Conservation (phyloP, 2,797 vertebrate species). For the Phalloptychus januarius region DNA sequence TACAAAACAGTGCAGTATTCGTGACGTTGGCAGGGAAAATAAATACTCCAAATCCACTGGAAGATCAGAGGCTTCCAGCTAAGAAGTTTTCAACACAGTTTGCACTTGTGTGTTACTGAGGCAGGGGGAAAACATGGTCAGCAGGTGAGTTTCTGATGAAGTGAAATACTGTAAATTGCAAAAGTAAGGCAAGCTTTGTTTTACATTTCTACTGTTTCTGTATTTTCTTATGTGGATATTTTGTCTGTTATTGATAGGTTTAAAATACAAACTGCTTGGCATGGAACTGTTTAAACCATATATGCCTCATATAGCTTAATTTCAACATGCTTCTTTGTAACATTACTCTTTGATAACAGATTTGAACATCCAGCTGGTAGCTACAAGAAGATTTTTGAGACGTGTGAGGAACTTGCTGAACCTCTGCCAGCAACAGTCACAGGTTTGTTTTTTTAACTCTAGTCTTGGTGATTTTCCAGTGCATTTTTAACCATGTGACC, state of each 20-base stretch:
- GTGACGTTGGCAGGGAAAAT: conserved; percentile 56
- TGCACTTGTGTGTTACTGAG: conserved; percentile 41
- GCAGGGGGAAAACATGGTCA: conserved; percentile 77
- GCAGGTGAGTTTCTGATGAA: conserved; percentile 75
- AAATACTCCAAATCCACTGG: conserved; percentile 67
- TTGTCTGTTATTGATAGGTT: conserved; percentile 16
- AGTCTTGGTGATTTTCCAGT: conserved; percentile 18
- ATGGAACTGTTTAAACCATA: not conserved
- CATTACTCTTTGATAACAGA: conserved; percentile 70
- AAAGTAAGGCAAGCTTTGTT: not conserved
- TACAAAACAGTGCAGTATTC: conserved; percentile 28
- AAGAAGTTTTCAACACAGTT: conserved; percentile 37
- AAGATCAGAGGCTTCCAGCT: conserved; percentile 44
- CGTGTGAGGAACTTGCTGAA: conserved; percentile 92
- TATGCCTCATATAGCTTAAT: not conserved
- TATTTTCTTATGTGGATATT: not conserved
- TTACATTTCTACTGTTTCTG: not conserved
- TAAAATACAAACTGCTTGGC: conserved; percentile 10
- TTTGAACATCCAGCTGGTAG: conserved; percentile 94
- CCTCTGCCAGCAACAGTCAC: conserved; percentile 89
- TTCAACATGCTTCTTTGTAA: conserved; percentile 9
- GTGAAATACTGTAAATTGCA: not conserved
- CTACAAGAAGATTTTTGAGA: conserved; percentile 98
- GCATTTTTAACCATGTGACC: not conserved
- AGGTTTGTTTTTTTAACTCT: conserved; percentile 79